A percentile compares a stretch with the other conserved stretches of the same genome.
Conservation (phyloP, 2,113 vertebrate genomes). For the Caranx melampygus region DNA sequence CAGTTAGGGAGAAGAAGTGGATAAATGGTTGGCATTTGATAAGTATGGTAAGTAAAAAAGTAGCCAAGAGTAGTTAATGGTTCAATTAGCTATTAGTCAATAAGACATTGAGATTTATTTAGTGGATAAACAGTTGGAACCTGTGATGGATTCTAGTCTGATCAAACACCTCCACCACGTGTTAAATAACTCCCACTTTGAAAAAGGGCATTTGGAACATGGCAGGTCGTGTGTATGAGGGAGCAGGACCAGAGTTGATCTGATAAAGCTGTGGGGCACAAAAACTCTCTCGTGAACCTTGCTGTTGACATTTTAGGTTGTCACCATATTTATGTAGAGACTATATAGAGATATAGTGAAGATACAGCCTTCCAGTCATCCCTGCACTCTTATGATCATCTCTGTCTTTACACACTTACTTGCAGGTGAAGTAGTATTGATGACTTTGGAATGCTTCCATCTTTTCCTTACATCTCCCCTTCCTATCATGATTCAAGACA, state of each 20-base stretch:
- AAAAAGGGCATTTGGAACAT: not conserved
- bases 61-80: too few species aligned
- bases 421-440: conserved; percentile 5
- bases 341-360: not conserved
- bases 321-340: not conserved
- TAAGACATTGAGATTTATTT: too few species aligned
- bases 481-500: not conserved
- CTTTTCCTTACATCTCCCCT: conserved; percentile 35
- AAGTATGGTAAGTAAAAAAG: too few species aligned
- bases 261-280: not conserved
- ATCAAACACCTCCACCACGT: not conserved
- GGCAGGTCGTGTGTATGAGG: not conserved
- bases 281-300: not conserved
- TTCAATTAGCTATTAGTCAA: too few species aligned
- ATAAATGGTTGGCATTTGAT: too few species aligned
- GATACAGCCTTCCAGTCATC: not conserved
- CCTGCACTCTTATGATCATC: not conserved
- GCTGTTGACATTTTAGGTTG: not conserved
- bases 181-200: not conserved
- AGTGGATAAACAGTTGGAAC: too few species aligned
- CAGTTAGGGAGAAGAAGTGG: too few species aligned
- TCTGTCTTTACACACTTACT: not conserved
- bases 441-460: not conserved
- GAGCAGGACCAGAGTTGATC: not conserved
- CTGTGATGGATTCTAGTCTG: too few species aligned